These are phyloP conservation scores for Phylloscopus collybita DNA, from an alignment of 2,797 vertebrate species.

Conservation along the genomic window DNA sequence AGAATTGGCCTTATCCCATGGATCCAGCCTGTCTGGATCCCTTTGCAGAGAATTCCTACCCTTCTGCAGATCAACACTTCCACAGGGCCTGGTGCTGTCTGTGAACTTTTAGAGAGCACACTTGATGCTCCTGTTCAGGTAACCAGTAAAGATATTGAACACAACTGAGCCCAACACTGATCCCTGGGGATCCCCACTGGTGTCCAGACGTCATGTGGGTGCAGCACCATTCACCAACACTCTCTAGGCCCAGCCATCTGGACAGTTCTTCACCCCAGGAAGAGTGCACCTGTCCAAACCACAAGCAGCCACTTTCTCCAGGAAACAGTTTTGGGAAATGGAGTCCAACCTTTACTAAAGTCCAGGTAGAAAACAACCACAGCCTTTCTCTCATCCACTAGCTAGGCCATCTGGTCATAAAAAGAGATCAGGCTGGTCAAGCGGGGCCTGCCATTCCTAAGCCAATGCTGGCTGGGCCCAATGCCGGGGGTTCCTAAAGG, in stretches of 20 bases:
- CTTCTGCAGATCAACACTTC: rapidly evolving
- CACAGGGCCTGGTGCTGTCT: not conserved
- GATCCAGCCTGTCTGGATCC: not conserved
- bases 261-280: rapidly evolving
- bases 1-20: rapidly evolving
- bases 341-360: not conserved
- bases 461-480: not conserved
- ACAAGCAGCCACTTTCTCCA: rapidly evolving
- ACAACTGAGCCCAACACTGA: not conserved
- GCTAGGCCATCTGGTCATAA: not conserved
- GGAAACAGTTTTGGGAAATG: not conserved
- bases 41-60: not conserved
- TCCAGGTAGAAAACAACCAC: not conserved
- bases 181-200: not conserved
- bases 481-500: rapidly evolving
- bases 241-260: not conserved
- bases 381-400: not conserved
- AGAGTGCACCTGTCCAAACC: not conserved
- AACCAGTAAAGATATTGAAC: not conserved
- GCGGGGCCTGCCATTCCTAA: not conserved
- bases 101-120: not conserved
- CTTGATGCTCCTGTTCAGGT: not conserved
- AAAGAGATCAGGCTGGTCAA: not conserved
- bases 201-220: no score
- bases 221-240: not conserved